Percentiles rank a stretch among this genome's conserved stretches.
Evolutionary conservation across 2,113 vertebrate species (phyloP).

Genomic region (Menura novaehollandiae): DNA sequence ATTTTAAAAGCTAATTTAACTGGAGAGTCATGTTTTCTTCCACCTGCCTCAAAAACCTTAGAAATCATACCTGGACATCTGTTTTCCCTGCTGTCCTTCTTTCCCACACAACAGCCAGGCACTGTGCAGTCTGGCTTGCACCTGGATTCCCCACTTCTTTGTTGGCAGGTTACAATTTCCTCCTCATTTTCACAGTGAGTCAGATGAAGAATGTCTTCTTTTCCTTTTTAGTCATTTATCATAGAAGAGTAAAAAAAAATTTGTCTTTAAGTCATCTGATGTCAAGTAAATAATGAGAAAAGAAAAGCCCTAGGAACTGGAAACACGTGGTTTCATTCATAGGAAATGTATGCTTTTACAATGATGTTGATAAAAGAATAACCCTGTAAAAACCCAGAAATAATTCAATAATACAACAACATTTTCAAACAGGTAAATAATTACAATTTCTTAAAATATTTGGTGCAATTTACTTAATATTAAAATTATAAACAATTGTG

Average conservation of each 20-base stretch:
- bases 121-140: background rate
- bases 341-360: background rate
- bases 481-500: background rate
- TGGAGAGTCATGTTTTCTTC: background rate
- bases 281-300: background rate
- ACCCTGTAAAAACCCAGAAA: rapidly evolving
- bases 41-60: background rate
- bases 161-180: background rate
- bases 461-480: background rate
- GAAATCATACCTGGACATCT: background rate
- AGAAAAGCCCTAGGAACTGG: background rate
- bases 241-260: background rate
- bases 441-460: background rate
- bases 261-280: background rate
- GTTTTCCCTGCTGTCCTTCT: background rate
- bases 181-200: background rate
- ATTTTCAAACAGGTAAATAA: background rate
- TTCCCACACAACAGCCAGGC: background rate
- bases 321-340: background rate
- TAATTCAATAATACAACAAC: background rate
- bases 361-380: background rate
- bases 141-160: background rate
- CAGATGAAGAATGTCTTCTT: background rate
- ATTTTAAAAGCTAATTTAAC: background rate
- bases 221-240: background rate